Evolutionary conservation across 2,113 vertebrate species (phyloP), one percentile per base, ranked within the genome.

Genomic region (Sprattus sprattus): DNA sequence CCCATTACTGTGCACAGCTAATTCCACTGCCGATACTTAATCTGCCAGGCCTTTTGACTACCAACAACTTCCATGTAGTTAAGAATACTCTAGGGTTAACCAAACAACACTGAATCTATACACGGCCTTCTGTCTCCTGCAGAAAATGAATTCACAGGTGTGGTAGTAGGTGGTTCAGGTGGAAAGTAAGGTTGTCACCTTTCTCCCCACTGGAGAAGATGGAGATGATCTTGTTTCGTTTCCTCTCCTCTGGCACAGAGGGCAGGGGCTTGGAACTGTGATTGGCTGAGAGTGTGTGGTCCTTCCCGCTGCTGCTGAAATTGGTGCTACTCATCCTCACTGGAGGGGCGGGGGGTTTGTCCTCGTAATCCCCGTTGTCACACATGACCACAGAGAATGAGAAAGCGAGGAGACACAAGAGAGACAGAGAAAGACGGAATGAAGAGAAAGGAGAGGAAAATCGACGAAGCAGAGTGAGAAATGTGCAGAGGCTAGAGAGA

Each of bases 291-390:
- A 97, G 88, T 0, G 93, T 44, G 81, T 89, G 95, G 91, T 99
- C 98, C 94, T 99, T 99, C 88, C 95, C 94, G 28, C 95, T 96
- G 8, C 95, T 93, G 89, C 95, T 96, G 91, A 99, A 96, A 91
- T 97, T 97, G 75, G 94, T 95, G 45, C 98, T 99, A 93, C 96
- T 97, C 95, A 98, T 97, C 50, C 98, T 95, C 88, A 99, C 97
- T 0, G 98, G 98, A 90, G 98, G 98, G n/a, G 98, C 98, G 0
- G 98, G 98, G 46, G 98, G 98, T 87, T 98, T 99, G 92, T 99
- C 98, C 94, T 99, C 98, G 15, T 97, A 93, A 92, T 98, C 97
- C 89, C 97, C 97, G 93, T 99, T 99, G 93, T 98, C 97, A 93
- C 95, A 99, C 98, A 99, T 99, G 91, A 89, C 90, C 86, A 86